Conservation (phyloP, 2,113 vertebrate genomes). For the Taxidea taxus region DNA sequence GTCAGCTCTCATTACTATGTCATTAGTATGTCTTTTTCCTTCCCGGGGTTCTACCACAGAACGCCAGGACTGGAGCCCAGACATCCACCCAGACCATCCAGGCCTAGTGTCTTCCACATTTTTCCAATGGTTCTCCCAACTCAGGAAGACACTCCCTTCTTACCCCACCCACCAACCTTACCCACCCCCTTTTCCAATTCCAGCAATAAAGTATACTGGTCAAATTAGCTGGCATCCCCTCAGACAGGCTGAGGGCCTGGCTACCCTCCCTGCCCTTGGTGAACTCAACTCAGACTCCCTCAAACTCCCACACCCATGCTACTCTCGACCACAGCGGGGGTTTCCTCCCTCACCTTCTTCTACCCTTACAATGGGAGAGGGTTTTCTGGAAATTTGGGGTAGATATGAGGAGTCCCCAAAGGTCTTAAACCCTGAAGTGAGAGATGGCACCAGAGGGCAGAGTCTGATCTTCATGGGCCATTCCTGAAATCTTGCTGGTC, state of each 20-base stretch:
- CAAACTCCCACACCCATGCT: background rate
- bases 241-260: background rate
- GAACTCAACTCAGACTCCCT: background rate
- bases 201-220: background rate
- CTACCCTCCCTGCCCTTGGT: background rate
- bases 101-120: background rate
- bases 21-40: background rate
- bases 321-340: too few relatives aligned
- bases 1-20: background rate
- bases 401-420: background rate
- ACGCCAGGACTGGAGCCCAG: background rate
- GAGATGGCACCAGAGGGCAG: background rate
- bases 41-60: background rate
- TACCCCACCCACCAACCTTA: accelerated
- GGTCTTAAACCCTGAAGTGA: background rate
- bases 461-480: background rate
- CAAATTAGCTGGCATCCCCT: background rate
- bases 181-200: background rate
- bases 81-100: background rate
- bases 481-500: background rate
- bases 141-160: background rate
- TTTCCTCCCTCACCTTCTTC: background rate
- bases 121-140: background rate
- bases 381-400: background rate
- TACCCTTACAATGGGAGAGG: background rate